Evolutionary conservation across 2,113 vertebrate species (phyloP).

Genomic region (Cottus gobio): DNA sequence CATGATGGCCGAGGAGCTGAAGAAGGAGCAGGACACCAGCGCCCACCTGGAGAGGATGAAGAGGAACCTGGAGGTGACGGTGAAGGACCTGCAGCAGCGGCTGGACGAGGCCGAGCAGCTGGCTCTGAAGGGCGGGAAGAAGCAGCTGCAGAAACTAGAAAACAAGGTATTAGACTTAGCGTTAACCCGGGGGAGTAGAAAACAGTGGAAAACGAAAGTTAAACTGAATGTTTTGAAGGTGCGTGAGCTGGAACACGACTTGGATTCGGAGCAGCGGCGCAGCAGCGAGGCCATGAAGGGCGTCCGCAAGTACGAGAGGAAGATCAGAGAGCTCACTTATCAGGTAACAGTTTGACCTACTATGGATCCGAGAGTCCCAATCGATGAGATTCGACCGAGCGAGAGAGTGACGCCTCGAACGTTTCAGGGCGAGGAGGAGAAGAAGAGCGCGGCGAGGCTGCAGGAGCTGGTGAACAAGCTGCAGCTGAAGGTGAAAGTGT

Average conservation of each 20-base stretch:
- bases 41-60: constrained; percentile 86
- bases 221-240: constrained; percentile 30
- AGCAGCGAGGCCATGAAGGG: constrained; percentile 55
- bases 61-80: constrained; percentile 57
- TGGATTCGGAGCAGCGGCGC: constrained; percentile 64
- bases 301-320: constrained; percentile 59
- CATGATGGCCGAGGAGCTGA: constrained; percentile 89
- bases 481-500: constrained; percentile 60
- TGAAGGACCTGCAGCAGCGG: constrained; percentile 58
- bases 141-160: constrained; percentile 64
- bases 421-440: constrained; percentile 67
- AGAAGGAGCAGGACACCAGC: constrained; percentile 89
- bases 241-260: constrained; percentile 60
- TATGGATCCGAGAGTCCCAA: background rate
- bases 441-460: constrained; percentile 58
- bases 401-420: no score
- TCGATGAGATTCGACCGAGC: background rate
- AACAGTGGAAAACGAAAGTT: no score
- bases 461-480: constrained; percentile 69
- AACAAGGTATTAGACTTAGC: no score
- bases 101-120: constrained; percentile 60
- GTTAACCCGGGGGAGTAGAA: no score
- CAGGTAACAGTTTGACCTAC: constrained; percentile 47
- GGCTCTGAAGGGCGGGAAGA: constrained; percentile 54
- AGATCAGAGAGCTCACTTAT: constrained; percentile 67